Percentiles rank a stretch among this genome's conserved stretches.
Evolutionary conservation across 2,888 invertebrate genomes (phyloP).

Genomic region (Dryocosmus kuriphilus): DNA sequence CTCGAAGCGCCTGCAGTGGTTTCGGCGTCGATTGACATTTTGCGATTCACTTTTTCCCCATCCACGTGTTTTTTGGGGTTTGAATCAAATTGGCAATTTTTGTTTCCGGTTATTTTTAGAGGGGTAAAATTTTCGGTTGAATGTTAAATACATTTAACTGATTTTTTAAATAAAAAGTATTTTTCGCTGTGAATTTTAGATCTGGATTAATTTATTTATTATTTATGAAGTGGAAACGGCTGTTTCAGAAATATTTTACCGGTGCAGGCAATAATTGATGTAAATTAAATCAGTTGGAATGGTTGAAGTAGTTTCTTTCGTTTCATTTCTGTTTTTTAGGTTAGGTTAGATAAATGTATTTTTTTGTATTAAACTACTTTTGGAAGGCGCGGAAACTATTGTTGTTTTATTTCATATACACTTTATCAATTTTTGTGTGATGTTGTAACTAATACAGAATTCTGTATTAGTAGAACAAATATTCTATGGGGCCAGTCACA

Average conservation of each 20-base stretch:
- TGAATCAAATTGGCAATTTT: not conserved
- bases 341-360: constrained; percentile 1
- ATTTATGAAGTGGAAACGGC: not conserved
- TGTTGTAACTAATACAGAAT: too few species aligned
- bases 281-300: not conserved
- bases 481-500: too few species aligned
- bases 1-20: not conserved
- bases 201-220: not conserved
- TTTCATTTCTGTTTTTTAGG: not conserved
- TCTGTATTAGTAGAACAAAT: too few species aligned
- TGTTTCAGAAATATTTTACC: not conserved
- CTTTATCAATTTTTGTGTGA: too few species aligned
- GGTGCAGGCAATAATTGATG: not conserved
- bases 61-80: constrained; percentile 33
- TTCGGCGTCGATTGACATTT: constrained; percentile 15
- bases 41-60: constrained; percentile 2
- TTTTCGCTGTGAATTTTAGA: not conserved
- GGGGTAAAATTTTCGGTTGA: not conserved
- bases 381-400: not conserved
- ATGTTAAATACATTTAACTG: not conserved
- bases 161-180: not conserved
- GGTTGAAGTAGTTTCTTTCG: not conserved
- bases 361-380: not conserved
- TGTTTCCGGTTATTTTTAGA: not conserved
- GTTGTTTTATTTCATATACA: not conserved